Evolutionary conservation across 2,888 invertebrate genomes (phyloP), one percentile per base, ranked within the genome.

Genomic region (Buathra laborator): DNA sequence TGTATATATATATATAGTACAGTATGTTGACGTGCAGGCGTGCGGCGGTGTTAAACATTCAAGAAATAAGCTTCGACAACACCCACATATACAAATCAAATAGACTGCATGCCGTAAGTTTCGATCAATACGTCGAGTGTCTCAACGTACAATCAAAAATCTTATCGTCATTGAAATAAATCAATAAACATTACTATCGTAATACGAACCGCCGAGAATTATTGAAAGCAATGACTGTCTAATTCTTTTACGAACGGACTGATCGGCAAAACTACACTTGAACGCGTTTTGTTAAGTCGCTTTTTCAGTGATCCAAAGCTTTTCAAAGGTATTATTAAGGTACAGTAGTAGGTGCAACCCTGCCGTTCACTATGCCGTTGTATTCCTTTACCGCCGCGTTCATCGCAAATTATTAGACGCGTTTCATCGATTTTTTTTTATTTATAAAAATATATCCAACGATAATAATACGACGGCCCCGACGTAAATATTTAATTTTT

Each of bases 21-120:
- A 67, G 67, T 71, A 78, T 59, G 72, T 75, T 78, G 79, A 79
- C 82, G 82, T 85, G 85, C 85, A 62, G 46, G 75, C 85, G 85
- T 85, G 85, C 82, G 75, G 79, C 71, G 53, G 85, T 81, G 84
- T 78, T 29, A 66, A 5, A 53, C 84, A 84, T 82, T 76, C 76
- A 72, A 70, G 53, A 75, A 53, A 79, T 44, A 81, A 77, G 81
- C 81, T 7, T 70, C 37, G 62, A 64, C 51, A 68, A 75, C 48
- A 46, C n/a, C 37, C 53, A 71, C 37, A 37, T 74, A 71, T 64
- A 53, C 66, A 76, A 76, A 67, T 59, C 46, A 71, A 43, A 32
- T 37, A 62, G 44, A 71, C 24, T 56, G 43, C 75, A 76, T 67
- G 76, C 75, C 10, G 9, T 2, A 62, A 48, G 10, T 9, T 29